Evolutionary conservation across 2,113 vertebrate species (phyloP).

Genomic region (Damaliscus lunatus): DNA sequence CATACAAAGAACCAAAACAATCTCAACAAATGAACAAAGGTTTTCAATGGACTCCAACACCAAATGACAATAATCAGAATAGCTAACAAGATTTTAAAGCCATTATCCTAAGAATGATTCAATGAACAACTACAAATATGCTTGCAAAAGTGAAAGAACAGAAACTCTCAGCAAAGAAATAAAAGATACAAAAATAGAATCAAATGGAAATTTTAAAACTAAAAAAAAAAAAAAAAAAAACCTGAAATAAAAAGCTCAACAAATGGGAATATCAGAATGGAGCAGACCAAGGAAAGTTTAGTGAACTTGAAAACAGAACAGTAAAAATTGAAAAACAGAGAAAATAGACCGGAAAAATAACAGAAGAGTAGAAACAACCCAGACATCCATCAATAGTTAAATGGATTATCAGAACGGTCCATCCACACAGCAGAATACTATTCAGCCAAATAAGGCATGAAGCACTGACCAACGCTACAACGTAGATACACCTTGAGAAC

Average conservation of each 20-base stretch:
- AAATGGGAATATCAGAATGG: neutral
- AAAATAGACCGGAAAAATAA: neutral
- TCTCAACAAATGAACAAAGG: neutral
- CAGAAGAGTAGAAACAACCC: neutral
- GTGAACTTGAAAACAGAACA: neutral
- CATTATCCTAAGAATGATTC: neutral
- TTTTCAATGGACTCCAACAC: neutral
- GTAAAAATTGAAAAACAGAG: neutral
- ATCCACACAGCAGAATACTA: neutral
- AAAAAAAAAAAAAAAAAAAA: neutral
- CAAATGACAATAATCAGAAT: neutral
- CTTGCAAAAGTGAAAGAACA: neutral
- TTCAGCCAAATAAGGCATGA: neutral
- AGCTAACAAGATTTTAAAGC: neutral
- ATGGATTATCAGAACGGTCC: neutral
- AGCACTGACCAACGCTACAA: accelerated
- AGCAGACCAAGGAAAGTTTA: neutral
- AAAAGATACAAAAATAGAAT: neutral
- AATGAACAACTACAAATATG: neutral
- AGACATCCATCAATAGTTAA: neutral
- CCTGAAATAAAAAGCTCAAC: neutral
- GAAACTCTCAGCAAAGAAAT: neutral
- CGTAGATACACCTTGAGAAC: neutral
- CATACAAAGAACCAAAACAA: neutral
- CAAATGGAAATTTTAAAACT: neutral